Evolutionary conservation across 2,888 invertebrate species (phyloP).

Genomic region (Tethea ocularis): DNA sequence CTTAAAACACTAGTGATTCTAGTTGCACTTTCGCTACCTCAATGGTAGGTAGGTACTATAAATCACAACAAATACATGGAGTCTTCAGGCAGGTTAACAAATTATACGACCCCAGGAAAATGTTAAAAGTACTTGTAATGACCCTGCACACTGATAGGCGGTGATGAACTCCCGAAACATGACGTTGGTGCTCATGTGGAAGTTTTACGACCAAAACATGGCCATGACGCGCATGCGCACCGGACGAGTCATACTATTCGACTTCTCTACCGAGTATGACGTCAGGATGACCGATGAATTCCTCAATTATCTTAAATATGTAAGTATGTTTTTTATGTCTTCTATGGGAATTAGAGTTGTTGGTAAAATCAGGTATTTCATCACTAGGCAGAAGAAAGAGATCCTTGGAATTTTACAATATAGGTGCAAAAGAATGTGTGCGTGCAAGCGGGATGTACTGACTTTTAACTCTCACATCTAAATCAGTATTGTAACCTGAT

Average conservation of each 20-base stretch:
- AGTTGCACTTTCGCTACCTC: too few species aligned
- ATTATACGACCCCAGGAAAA: too few species aligned
- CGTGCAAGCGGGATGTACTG: too few species aligned
- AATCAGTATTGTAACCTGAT: too few species aligned
- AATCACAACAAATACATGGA: too few species aligned
- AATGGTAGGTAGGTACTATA: too few species aligned
- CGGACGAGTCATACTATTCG: conserved; percentile 55
- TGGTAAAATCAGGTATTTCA: neutral
- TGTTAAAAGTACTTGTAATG: neutral
- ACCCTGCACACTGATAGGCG: conserved; percentile 37
- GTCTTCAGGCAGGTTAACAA: too few species aligned
- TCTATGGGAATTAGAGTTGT: neutral
- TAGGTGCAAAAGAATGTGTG: too few species aligned
- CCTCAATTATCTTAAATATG: conserved; percentile 54
- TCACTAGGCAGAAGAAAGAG: too few species aligned
- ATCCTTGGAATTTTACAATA: too few species aligned
- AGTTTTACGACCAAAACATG: conserved; percentile 56
- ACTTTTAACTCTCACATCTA: too few species aligned
- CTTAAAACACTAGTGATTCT: too few species aligned
- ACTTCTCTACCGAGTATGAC: conserved; percentile 61
- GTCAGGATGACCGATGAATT: conserved; percentile 48
- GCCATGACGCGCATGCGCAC: conserved; percentile 52
- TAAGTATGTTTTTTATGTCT: conserved; percentile 29
- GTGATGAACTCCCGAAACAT: conserved; percentile 46
- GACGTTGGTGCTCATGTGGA: conserved; percentile 53